phyloP scores from a whole-genome alignment of 2,113 vertebrate genomes.

The Sinocyclocheilus maitianheensis region DNA sequence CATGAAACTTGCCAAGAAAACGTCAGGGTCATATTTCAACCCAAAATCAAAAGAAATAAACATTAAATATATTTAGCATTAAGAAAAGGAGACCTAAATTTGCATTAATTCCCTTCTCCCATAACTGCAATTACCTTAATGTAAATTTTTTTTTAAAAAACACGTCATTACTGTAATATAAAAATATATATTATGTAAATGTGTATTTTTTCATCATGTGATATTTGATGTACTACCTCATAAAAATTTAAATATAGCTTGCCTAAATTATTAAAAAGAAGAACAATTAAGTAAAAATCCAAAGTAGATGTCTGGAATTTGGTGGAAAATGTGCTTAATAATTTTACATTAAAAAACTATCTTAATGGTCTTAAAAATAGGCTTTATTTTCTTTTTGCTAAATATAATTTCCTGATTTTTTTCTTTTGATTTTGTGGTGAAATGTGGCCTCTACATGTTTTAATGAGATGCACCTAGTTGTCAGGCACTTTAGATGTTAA shows the following conservation, averaged over 20 bases:
- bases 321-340: background rate
- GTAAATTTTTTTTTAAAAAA: background rate
- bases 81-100: background rate
- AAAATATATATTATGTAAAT: too few relatives aligned
- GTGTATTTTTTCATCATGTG: too few relatives aligned
- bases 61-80: background rate
- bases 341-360: background rate
- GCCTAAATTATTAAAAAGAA: background rate
- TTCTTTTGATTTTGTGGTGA: background rate
- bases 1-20: background rate
- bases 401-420: background rate
- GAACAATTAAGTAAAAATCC: background rate
- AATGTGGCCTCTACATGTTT: background rate
- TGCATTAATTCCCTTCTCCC: background rate
- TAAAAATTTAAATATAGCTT: too few relatives aligned
- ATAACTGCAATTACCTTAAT: background rate
- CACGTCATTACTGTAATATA: fast-evolving
- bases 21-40: background rate
- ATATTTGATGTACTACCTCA: too few relatives aligned
- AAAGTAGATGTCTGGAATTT: background rate
- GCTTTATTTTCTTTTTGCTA: background rate
- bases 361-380: background rate
- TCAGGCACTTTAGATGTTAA: conserved; percentile 18
- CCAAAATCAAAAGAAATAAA: too few relatives aligned
- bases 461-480: conserved; percentile 3